Percentiles rank a stretch among this genome's conserved stretches.
phyloP scores from a whole-genome alignment of 2,113 vertebrate species.

The Heloderma charlesbogerti region DNA sequence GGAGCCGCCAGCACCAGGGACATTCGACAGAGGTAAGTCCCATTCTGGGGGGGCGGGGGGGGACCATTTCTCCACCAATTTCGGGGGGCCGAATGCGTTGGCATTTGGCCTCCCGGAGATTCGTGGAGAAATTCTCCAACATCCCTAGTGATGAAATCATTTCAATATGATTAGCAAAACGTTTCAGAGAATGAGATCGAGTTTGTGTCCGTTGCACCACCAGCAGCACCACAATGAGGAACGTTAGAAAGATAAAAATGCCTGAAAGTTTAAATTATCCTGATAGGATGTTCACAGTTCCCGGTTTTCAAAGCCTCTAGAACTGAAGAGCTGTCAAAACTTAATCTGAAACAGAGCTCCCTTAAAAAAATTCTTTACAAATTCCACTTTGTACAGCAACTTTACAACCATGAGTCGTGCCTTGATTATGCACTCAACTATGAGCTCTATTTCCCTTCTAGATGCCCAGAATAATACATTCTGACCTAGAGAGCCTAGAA shows the following conservation, averaged over 20 bases:
- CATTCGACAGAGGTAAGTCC: no score
- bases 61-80: no score
- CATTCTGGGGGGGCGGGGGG: no score
- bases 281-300: not conserved
- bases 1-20: no score
- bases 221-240: not conserved
- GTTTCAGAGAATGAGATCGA: not conserved
- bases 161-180: not conserved
- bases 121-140: no score
- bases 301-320: not conserved
- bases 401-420: not conserved
- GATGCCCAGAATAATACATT: conserved; percentile 12
- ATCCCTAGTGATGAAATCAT: not conserved
- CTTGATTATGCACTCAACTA: conserved; percentile 8
- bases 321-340: not conserved
- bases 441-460: conserved; percentile 16
- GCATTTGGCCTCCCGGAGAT: no score
- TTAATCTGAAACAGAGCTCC: not conserved
- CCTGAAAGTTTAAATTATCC: not conserved
- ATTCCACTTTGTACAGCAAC: not conserved
- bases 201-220: not conserved
- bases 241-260: not conserved
- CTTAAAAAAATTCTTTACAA: not conserved
- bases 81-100: no score
- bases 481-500: conserved; percentile 28